Base-by-base conservation (phyloP, 1,140 invertebrate species). In the Drosophila dunni region DNA sequence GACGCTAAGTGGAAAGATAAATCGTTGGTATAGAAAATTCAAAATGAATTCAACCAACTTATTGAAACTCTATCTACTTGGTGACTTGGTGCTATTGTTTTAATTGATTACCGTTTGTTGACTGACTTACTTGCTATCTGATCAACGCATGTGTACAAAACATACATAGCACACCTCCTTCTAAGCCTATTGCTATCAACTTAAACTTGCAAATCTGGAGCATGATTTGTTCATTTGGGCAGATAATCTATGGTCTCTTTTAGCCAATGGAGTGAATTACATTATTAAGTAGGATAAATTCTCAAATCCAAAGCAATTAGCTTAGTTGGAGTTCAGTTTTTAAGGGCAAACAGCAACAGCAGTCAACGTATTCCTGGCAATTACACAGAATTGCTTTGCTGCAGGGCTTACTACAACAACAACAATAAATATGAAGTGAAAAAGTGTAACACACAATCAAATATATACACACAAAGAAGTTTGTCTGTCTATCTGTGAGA, bases 401-500 rank as follows among this genome's bases (percentile, higher is more conserved):
- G 61, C 46, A 71, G 62, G 74, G 20, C 68, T 50, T 24, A 57
- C 58, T 69, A 29, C 66, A 50, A 44, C 10, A 45, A 45, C 50
- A 70, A 56, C 13, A 63, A 42, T 20, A 75, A 20, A 42, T 50
- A 50, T 45, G 34, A 74, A 74, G 63, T 70, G 75, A 83, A 76
- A 73, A 84, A 79, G 40, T 74, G 68, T 40, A 64, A 17, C 48
- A 34, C 40, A 56, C 53, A 66, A 20, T 40, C 38, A 61, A 33
- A 63, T 45, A 65, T 46, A 61, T 17, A 67, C 24, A 29, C 17
- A n/a, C 33, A 65, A 13, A 34, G 7, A 61, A 76, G 67, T 81
- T 51, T 29, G 24, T 29, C 57, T 66, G 40, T 64, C 77, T 88
- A 61, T 51, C 75, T 74, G 73, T 84, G 79, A 64, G 77, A 80